Evolutionary conservation across 2,113 vertebrate genomes (phyloP).

Genomic region (Hystrix brachyura): DNA sequence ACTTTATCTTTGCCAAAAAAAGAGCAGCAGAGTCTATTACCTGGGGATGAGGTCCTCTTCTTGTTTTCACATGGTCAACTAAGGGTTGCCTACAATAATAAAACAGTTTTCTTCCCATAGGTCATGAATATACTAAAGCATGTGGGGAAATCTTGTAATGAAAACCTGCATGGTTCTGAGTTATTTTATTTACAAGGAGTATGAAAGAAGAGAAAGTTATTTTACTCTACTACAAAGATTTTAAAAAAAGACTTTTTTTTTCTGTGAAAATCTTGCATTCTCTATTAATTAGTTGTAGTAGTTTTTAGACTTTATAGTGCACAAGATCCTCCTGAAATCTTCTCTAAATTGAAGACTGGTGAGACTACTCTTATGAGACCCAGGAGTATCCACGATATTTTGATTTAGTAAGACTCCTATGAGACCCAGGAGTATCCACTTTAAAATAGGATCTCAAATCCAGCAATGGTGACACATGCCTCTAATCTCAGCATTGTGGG

Average conservation of each 20-base stretch:
- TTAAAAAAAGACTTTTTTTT: slow-evolving; percentile 58
- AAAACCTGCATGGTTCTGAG: slow-evolving; percentile 56
- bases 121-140: slow-evolving; percentile 61
- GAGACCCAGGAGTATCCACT: background rate
- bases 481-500: background rate
- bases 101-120: background rate
- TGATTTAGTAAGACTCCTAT: background rate
- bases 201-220: background rate
- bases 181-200: slow-evolving; percentile 63
- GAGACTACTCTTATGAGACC: background rate
- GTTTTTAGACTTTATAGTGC: background rate
- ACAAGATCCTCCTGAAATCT: background rate
- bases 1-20: slow-evolving; percentile 61
- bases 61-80: background rate
- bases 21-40: background rate
- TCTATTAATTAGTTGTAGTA: background rate
- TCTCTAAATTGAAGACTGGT: background rate
- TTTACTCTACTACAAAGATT: slow-evolving; percentile 52
- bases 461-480: background rate
- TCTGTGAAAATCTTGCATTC: background rate
- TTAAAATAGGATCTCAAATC: background rate
- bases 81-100: slow-evolving; percentile 11
- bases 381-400: background rate
- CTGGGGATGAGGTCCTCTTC: background rate
- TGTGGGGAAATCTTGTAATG: background rate